Evolutionary conservation across 2,113 vertebrate species (phyloP).

Genomic region (Alosa alosa): DNA sequence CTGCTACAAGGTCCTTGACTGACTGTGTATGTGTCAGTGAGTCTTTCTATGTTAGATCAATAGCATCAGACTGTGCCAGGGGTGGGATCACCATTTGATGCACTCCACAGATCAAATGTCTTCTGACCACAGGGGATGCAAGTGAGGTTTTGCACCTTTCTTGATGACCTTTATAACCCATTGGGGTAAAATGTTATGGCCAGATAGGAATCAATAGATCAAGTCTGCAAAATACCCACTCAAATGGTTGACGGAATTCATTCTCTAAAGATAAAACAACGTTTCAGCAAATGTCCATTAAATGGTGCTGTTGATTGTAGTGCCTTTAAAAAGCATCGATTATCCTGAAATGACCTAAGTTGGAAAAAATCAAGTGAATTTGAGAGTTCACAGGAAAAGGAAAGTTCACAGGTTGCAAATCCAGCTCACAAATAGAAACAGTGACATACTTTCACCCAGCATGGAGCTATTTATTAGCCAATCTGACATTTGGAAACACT

Average conservation of each 20-base stretch:
- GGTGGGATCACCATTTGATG: not conserved
- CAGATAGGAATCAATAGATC: not conserved
- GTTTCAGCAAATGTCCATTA: not conserved
- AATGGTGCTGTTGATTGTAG: not conserved
- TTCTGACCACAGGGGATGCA: not conserved
- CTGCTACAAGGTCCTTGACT: not conserved
- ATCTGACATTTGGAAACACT: not conserved
- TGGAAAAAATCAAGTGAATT: not conserved
- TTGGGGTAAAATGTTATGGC: not conserved
- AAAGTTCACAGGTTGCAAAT: too few relatives aligned
- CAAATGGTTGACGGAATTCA: not conserved
- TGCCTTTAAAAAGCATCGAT: not conserved
- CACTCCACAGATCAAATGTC: constrained; percentile 9
- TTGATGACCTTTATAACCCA: constrained; percentile 3
- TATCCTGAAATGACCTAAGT: not conserved
- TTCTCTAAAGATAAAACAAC: not conserved
- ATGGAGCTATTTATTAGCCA: not conserved
- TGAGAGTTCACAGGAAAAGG: too few relatives aligned
- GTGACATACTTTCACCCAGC: not conserved
- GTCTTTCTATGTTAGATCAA: not conserved
- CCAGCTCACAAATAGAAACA: not conserved
- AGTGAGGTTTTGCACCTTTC: not conserved
- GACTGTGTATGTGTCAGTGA: not conserved
- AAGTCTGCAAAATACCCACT: not conserved
- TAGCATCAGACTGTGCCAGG: not conserved